Evolutionary conservation across 37 sponge, comb jelly and placozoan species (phyloP), one percentile per base, ranked within the genome.

Genomic region (Agelas oroides): DNA sequence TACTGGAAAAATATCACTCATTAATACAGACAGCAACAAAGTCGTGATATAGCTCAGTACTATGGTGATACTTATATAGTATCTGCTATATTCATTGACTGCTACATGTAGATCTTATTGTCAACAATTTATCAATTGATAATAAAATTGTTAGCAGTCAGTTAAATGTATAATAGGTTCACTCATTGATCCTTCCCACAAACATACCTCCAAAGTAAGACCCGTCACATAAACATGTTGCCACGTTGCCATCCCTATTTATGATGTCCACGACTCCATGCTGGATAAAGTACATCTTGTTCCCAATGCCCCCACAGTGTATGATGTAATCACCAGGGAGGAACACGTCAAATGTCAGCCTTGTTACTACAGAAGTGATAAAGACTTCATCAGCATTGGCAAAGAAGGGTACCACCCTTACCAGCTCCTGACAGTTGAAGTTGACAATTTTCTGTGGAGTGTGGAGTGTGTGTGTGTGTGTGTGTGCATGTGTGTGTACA

Each of bases 221-320:
- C 15, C 90, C 90, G 61, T 90, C 90, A 31, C 35, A 39, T 12
- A 90, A 75, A 15, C 74, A 57, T 39, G 67, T 84, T 2, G 59
- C 65, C 1, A 71, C 54, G 16, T 69, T 57, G 16, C 86, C 90
- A 37, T 90, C 74, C 3, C 24, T 35, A 19, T 73, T 68, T 24
- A 90, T 53, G 6, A 90, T 79, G 30, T 86, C 78, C n/a, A 87
- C 88, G 35, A 81, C 75, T 71, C 92, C 92, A 53, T 77, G 63
- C 60, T 78, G 88, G 37, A 91, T 87, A 59, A 91, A 91, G 92
- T 91, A 91, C 92, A 91, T 91, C 64, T 82, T 87, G 65, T 19
- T 30, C 0, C 92, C 90, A 14, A 85, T 40, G 31, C 62, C 53
- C 1, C 84, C 85, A 53, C 52, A 65, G 17, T 34, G 69, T 32